Evolutionary conservation across 2,888 invertebrate genomes (phyloP).

Genomic region (Griposia aprilina): DNA sequence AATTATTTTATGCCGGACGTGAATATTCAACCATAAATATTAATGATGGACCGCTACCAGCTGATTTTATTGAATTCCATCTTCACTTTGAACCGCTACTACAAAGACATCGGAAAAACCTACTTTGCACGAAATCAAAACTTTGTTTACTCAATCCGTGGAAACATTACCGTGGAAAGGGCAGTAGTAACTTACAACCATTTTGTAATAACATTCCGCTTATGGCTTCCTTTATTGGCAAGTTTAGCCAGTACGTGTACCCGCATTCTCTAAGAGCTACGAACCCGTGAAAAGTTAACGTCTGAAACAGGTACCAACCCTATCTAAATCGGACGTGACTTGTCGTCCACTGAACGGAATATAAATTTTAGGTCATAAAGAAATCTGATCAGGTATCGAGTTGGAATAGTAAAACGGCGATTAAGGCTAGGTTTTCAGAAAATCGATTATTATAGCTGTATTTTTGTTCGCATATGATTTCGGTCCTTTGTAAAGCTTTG

Average conservation of each 20-base stretch:
- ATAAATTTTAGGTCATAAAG: slow-evolving; percentile 60
- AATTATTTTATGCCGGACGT: neutral
- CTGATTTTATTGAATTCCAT: slow-evolving; percentile 34
- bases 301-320: slow-evolving; percentile 65
- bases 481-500: neutral
- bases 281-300: slow-evolving; percentile 63
- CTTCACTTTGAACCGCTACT: slow-evolving; percentile 13
- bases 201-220: slow-evolving; percentile 50
- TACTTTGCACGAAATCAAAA: slow-evolving; percentile 25
- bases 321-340: slow-evolving; percentile 70
- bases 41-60: slow-evolving; percentile 4
- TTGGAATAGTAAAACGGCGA: slow-evolving; percentile 33
- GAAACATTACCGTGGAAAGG: slow-evolving; percentile 13
- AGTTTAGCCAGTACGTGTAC: slow-evolving; percentile 60
- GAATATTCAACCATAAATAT: slow-evolving; percentile 32
- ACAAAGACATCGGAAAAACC: slow-evolving; percentile 17
- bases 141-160: slow-evolving; percentile 23
- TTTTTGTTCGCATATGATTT: neutral
- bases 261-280: slow-evolving; percentile 39
- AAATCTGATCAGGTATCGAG: slow-evolving; percentile 57
- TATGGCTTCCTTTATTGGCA: slow-evolving; percentile 64
- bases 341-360: slow-evolving; percentile 64
- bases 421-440: neutral
- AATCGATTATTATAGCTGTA: slow-evolving; percentile 8
- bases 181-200: slow-evolving; percentile 59